Percentiles rank a stretch among this genome's conserved stretches.
phyloP scores from a whole-genome alignment of 2,888 invertebrate species.

The Pantelozetes paolii region DNA sequence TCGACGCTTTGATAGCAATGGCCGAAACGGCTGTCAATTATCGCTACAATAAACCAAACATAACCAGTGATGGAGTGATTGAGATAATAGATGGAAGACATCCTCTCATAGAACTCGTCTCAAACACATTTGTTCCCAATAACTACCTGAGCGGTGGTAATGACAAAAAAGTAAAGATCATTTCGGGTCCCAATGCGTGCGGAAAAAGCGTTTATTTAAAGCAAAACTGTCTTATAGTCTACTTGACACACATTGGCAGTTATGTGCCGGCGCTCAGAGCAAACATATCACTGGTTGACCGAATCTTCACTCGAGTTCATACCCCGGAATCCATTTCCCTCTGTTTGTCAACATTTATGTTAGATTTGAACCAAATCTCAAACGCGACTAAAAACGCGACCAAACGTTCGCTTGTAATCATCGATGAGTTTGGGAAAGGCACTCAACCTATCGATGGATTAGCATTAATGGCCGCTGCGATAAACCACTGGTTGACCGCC shows the following conservation, averaged over 20 bases:
- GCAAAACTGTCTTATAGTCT: slow-evolving; percentile 70
- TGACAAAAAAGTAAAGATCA: slow-evolving; percentile 63
- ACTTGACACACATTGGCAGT: slow-evolving; percentile 81
- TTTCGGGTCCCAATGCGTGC: slow-evolving; percentile 85
- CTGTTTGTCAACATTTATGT: slow-evolving; percentile 77
- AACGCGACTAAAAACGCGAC: slow-evolving; percentile 65
- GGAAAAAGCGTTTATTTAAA: slow-evolving; percentile 90
- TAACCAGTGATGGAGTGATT: slow-evolving; percentile 60
- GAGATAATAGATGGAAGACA: slow-evolving; percentile 66
- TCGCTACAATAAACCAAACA: slow-evolving; percentile 62
- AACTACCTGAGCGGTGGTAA: slow-evolving; percentile 61
- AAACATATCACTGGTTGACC: slow-evolving; percentile 65
- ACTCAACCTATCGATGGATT: slow-evolving; percentile 72
- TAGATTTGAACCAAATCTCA: slow-evolving; percentile 76
- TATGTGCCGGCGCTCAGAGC: slow-evolving; percentile 77
- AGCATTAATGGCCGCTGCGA: slow-evolving; percentile 64
- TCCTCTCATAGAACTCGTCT: slow-evolving; percentile 67
- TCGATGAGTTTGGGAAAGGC: slow-evolving; percentile 87
- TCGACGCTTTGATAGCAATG: slow-evolving; percentile 71
- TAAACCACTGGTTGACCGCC: slow-evolving; percentile 63
- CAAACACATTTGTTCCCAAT: slow-evolving; percentile 68
- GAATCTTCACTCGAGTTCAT: slow-evolving; percentile 71
- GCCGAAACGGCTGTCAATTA: slow-evolving; percentile 63
- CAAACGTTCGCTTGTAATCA: slow-evolving; percentile 65
- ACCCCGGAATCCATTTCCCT: slow-evolving; percentile 70